Percentiles rank a stretch among this genome's conserved stretches.
Evolutionary conservation across 2,888 invertebrate species (phyloP).

Genomic region (Caenorhabditis wallacei): DNA sequence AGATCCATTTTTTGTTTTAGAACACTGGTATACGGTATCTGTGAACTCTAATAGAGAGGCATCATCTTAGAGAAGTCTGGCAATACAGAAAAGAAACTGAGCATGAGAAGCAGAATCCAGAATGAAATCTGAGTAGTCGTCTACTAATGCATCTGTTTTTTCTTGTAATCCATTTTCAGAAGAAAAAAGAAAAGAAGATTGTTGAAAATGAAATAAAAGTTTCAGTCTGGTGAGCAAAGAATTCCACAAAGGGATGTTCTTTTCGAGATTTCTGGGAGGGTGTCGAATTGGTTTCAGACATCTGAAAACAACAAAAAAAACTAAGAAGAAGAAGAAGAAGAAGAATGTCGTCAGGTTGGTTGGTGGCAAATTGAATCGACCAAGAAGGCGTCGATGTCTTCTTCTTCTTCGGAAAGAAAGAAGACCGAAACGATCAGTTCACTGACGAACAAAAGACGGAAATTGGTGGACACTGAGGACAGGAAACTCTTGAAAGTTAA

Average conservation of each 20-base stretch:
- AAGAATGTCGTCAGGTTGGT: constrained; percentile 46
- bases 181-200: neutral
- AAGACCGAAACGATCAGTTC: constrained; percentile 31
- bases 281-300: constrained; percentile 37
- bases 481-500: constrained; percentile 17
- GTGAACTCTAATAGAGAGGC: too few relatives aligned
- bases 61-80: too few relatives aligned
- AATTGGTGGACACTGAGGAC: constrained; percentile 54
- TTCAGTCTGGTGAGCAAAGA: constrained; percentile 54
- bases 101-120: too few relatives aligned
- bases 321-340: constrained; percentile 6
- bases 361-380: constrained; percentile 59
- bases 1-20: too few relatives aligned
- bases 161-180: neutral
- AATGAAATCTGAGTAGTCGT: neutral
- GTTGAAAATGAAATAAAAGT: constrained; percentile 15
- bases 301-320: constrained; percentile 34
- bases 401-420: neutral
- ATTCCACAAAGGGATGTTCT: constrained; percentile 13
- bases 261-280: constrained; percentile 26
- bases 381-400: constrained; percentile 19
- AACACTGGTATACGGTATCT: too few relatives aligned
- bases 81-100: too few relatives aligned
- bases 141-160: constrained; percentile 11
- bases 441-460: constrained; percentile 54